Evolutionary conservation across 2,113 vertebrate genomes (phyloP).

Genomic region (Otolemur garnettii): DNA sequence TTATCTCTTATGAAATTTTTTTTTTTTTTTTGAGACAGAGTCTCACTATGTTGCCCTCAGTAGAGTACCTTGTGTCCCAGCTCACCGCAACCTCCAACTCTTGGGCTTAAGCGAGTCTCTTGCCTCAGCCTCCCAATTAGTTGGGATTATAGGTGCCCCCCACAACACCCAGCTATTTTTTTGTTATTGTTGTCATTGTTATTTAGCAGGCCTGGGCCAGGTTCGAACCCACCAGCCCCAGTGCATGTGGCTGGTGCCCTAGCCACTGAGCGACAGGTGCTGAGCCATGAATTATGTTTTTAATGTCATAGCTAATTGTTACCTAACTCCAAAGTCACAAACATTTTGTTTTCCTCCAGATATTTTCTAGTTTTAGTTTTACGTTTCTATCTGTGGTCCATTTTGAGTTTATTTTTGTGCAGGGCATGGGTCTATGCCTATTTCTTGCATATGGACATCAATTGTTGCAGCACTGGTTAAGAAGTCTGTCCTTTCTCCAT

Average conservation of each 20-base stretch:
- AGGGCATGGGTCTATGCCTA: background rate
- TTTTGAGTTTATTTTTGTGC: background rate
- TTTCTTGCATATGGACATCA: background rate
- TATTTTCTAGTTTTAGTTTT: background rate
- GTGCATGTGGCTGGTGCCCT: too few species aligned
- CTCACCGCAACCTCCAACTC: too few species aligned
- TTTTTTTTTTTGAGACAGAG: background rate
- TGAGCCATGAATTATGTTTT: background rate
- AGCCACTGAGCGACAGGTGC: too few species aligned
- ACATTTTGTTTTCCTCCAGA: background rate
- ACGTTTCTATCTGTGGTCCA: background rate
- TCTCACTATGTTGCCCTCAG: too few species aligned
- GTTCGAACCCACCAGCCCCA: too few species aligned
- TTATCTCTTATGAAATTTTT: background rate
- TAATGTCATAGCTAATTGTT: background rate
- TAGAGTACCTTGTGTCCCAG: too few species aligned
- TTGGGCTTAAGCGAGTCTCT: too few species aligned
- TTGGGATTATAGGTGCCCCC: too few species aligned
- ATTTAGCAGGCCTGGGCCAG: too few species aligned
- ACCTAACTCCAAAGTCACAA: background rate
- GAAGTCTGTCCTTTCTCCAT: background rate
- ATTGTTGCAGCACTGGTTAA: background rate
- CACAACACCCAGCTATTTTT: too few species aligned
- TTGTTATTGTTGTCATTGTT: too few species aligned
- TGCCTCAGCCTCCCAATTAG: too few species aligned